Evolutionary conservation across 2,797 vertebrate genomes (phyloP), one percentile per base, ranked within the genome.

Genomic region (Sebastes reedi): DNA sequence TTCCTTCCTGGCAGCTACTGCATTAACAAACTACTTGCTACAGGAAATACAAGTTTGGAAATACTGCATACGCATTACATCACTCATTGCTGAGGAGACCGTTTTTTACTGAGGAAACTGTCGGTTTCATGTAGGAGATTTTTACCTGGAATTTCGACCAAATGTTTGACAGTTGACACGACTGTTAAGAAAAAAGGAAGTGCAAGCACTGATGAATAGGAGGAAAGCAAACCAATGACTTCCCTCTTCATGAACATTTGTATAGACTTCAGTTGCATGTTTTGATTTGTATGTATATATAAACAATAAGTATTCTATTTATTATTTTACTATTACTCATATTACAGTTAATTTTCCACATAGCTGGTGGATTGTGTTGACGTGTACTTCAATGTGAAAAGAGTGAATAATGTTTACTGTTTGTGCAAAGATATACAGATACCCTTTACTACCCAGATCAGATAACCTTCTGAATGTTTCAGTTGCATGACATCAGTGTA

Each of bases 121-220:
- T 25, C 2, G 4, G 8, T 50, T 34, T 52, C 25, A 12, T n/a
- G 13, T 69, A 8, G 39, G 3, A 22, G n/a, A 74, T 32, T 42
- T 73, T 55, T 24, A 58, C 39, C 24, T 71, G 24, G 61, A 12
- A 18, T 42, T 54, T 52, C 3, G 5, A 13, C 32, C 25, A 61
- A 71, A 34, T 42, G 22, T 79, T 25, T 29, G 12, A 9, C 4
- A 29, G 7, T 59, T 54, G 24, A 30, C 3, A 4, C 8, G 6
- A 46, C 52, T 52, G 32, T 72, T 12, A 25, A 2, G 2, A 6
- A 75, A 79, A 80, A 29, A 60, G 68, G 75, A 83, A 84, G 72
- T 74, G 30, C 22, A 25, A 42, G 10, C n/a, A 24, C 3, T 24
- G 39, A 72, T 59, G 14, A 46, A 59, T 8, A 18, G 18, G 30